A percentile compares a stretch with the other conserved stretches of the same genome.
Evolutionary conservation across 2,797 vertebrate species (phyloP).

Genomic region (Natrix natrix): DNA sequence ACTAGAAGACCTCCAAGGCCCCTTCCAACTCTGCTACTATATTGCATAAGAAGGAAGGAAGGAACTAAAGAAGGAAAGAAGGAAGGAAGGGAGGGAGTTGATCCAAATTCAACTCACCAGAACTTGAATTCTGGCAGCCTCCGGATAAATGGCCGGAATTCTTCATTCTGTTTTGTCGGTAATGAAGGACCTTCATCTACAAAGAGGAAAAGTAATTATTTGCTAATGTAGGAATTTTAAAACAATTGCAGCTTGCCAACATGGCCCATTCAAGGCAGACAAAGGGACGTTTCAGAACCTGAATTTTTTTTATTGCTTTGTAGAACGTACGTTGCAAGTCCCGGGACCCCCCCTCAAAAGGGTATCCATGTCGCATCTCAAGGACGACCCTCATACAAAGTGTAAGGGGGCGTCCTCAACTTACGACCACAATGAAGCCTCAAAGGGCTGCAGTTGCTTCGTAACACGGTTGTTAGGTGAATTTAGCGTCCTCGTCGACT

Average conservation of each 20-base stretch:
- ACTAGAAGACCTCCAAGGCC: too few species aligned
- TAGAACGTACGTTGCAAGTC: neutral
- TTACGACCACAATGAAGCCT: neutral
- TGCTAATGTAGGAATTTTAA: neutral
- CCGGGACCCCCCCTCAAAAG: neutral
- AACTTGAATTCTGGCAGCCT: slow-evolving; percentile 99
- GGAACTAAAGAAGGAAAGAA: too few species aligned
- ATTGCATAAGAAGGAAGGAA: too few species aligned
- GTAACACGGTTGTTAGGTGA: too few species aligned
- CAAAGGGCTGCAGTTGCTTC: too few species aligned
- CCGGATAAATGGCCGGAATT: slow-evolving; percentile 97
- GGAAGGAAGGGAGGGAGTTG: too few species aligned
- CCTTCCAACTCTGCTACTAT: too few species aligned
- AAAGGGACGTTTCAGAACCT: neutral
- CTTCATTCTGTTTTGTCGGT: slow-evolving; percentile 97
- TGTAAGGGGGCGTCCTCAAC: neutral
- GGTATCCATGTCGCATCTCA: neutral
- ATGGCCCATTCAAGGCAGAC: neutral
- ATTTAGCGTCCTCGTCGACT: too few species aligned
- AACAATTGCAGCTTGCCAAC: neutral
- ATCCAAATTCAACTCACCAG: slow-evolving; percentile 79
- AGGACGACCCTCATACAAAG: neutral
- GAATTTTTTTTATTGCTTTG: neutral
- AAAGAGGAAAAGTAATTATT: neutral
- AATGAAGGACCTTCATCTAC: slow-evolving; percentile 93